These are phyloP conservation scores for Drosophila serrata DNA, from an alignment of 1,140 invertebrate genomes.

Conservation along the genomic window DNA sequence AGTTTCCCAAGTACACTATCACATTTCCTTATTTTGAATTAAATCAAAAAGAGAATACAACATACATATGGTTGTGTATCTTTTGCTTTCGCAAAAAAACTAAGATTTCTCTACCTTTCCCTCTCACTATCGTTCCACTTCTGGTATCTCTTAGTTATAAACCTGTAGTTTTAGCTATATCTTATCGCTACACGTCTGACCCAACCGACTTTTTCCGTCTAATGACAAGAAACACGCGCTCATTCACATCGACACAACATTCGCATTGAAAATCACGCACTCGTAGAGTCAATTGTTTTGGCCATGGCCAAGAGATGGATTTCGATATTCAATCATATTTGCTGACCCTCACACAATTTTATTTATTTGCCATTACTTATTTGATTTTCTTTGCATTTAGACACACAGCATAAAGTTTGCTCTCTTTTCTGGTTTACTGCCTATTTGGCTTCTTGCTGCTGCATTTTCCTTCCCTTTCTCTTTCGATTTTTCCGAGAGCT, in stretches of 20 bases:
- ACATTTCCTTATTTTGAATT: too few relatives aligned
- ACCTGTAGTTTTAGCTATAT: constrained; percentile 28
- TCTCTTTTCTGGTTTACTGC: constrained; percentile 29
- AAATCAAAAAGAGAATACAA: too few relatives aligned
- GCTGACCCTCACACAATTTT: constrained; percentile 55
- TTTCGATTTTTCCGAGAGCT: constrained; percentile 52
- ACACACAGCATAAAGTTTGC: constrained; percentile 7
- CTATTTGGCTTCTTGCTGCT: constrained; percentile 25
- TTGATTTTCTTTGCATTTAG: constrained; percentile 33
- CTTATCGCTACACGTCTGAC: constrained; percentile 37
- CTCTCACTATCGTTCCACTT: constrained; percentile 19
- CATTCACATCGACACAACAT: constrained; percentile 10
- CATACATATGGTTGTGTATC: too few relatives aligned
- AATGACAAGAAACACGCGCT: constrained; percentile 44
- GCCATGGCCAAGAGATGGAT: constrained; percentile 47
- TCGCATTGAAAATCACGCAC: constrained; percentile 15
- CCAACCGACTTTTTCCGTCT: constrained; percentile 26
- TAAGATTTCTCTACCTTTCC: constrained; percentile 18
- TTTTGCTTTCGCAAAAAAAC: neutral
- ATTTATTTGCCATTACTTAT: constrained; percentile 26
- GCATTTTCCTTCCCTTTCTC: constrained; percentile 19
- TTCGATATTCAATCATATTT: constrained; percentile 50
- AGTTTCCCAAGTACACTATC: too few relatives aligned
- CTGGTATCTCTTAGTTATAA: constrained; percentile 13
- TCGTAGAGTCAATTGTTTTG: constrained; percentile 50